Conservation (phyloP, 1,140 invertebrate species). For the Meloidogyne hapla region DNA sequence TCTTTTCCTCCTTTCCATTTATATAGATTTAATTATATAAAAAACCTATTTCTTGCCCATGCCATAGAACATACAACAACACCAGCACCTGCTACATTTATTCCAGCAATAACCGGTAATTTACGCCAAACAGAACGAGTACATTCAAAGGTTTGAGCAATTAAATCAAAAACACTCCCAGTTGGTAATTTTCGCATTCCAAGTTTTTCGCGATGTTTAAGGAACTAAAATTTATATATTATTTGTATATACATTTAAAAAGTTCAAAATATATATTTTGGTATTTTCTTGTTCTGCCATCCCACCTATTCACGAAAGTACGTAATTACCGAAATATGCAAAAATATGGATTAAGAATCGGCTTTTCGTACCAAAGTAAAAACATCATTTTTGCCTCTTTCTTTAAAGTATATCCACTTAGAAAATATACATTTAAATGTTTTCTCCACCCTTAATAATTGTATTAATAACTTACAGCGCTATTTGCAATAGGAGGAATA, state of each 20-base stretch:
- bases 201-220: neutral
- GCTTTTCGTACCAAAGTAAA: too few relatives aligned
- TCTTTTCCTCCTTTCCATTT: neutral
- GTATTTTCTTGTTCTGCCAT: too few relatives aligned
- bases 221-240: slow-evolving; percentile 1
- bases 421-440: too few relatives aligned
- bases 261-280: too few relatives aligned
- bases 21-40: neutral
- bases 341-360: too few relatives aligned
- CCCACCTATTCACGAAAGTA: too few relatives aligned
- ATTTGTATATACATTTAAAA: neutral
- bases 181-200: neutral
- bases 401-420: too few relatives aligned
- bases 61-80: slow-evolving; percentile 4
- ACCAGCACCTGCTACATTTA: neutral
- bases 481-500: neutral
- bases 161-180: neutral
- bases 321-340: too few relatives aligned
- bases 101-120: slow-evolving; percentile 9
- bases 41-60: slow-evolving; percentile 19
- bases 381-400: too few relatives aligned
- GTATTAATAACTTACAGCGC: neutral
- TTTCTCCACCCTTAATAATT: too few relatives aligned
- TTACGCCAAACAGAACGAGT: slow-evolving; percentile 15
- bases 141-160: slow-evolving; percentile 7